These are phyloP conservation scores for Clytia hemisphaerica DNA, from an alignment of 30 jellyfish, hydroid and myxozoan genomes.

Conservation along the genomic window DNA sequence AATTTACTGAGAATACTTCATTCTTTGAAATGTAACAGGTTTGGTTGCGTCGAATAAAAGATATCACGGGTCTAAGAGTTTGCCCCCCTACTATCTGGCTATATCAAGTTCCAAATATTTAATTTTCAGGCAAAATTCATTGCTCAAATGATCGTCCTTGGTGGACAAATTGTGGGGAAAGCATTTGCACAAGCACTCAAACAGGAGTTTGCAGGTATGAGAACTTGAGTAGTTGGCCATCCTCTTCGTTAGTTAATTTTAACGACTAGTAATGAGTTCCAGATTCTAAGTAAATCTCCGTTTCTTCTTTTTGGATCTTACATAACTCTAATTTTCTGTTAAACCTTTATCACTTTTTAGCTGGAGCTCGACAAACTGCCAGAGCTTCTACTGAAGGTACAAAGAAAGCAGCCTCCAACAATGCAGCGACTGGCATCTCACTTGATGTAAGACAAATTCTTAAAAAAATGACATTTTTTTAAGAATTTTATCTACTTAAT, in stretches of 20 bases:
- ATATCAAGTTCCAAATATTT: too few relatives aligned
- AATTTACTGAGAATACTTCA: too few relatives aligned
- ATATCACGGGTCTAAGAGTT: too few relatives aligned
- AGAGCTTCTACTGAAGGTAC: conserved; percentile 6
- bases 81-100: too few relatives aligned
- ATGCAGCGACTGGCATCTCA: conserved; percentile 15
- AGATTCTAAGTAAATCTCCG: too few relatives aligned
- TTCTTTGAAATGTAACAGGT: too few relatives aligned
- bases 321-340: not conserved
- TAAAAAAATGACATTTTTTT: too few relatives aligned
- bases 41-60: too few relatives aligned
- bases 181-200: conserved; percentile 81
- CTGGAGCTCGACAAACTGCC: conserved; percentile 20
- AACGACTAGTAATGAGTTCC: too few relatives aligned
- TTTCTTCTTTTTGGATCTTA: not conserved
- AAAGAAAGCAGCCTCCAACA: conserved; percentile 2
- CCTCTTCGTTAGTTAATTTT: too few relatives aligned
- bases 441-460: conserved; percentile 11
- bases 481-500: too few relatives aligned
- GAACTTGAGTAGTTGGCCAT: too few relatives aligned
- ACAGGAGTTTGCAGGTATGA: conserved; percentile 54
- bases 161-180: conserved; percentile 75
- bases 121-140: conserved; percentile 56
- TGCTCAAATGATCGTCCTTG: conserved; percentile 80
- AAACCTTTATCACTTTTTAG: not conserved